Base-by-base conservation (phyloP, 2,797 vertebrate species). In the Amazona finschi region DNA sequence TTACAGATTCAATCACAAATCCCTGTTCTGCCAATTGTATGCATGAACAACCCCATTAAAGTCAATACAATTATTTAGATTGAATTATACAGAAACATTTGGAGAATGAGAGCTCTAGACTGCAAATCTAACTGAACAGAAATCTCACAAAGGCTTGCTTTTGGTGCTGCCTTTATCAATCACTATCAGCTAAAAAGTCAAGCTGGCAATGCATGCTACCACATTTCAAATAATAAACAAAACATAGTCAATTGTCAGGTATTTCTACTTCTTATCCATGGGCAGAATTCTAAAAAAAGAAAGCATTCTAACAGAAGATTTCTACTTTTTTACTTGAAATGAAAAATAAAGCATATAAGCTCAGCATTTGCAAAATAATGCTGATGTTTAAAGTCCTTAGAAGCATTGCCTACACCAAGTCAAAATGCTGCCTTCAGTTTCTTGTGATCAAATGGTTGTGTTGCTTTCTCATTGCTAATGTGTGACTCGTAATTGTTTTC, bases 381-480 rank as follows among this genome's bases (percentile, higher is more conserved):
- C 7, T 57, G 19, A n/a, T 46, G 33, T 84, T 76, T 58, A 24
- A 64, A 64, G 21, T 36, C 10, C 44, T 4, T 31, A 60, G 46
- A 9, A 61, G 36, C 11, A 11, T 15, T 87, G 21, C 13, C 27
- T 43, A 6, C 14, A 3, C 5, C 0, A 1, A 75, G 12, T 31
- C 5, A 3, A 94, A 92, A 65, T 31, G 31, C 11, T 72, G 31
- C 9, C 49, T 81, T 94, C 19, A 43, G 17, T 5, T 76, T 30
- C 60, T 7, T 73, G 24, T 7, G 3, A 12, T 7, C 53, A 30
- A 61, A 24, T 28, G 20, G 0, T 52, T 73, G 39, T 21, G 15
- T 62, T 78, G 31, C 49, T 62, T 58, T 39, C 38, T 14, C 43
- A 8, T 21, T 75, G 62, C 58, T 88, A 70, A 75, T 38, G 18